These are phyloP conservation scores for Mizuhopecten yessoensis DNA, from an alignment of 1,140 invertebrate species.

Conservation along the genomic window DNA sequence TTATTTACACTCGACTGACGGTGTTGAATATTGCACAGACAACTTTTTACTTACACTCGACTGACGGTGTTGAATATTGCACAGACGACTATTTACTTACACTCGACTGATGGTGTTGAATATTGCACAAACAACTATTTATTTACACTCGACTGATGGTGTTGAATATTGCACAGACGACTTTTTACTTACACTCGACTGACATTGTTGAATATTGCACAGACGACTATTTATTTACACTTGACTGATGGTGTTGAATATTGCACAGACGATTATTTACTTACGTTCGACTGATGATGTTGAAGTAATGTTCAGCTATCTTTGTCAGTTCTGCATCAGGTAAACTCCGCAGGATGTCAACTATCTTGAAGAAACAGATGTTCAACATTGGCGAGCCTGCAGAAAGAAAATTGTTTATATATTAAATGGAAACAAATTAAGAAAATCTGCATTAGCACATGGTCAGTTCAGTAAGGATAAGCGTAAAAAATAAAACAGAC, in stretches of 20 bases:
- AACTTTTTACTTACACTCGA: not conserved
- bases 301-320: conserved; percentile 57
- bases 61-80: not conserved
- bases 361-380: conserved; percentile 57
- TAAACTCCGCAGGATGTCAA: conserved; percentile 50
- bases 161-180: no score
- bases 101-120: no score
- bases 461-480: no score
- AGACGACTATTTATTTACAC: not conserved
- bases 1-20: no score
- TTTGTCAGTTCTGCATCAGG: conserved; percentile 53
- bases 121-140: not conserved
- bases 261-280: no score
- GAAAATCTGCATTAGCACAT: no score
- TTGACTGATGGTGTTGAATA: not conserved
- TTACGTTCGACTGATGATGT: conserved; percentile 49
- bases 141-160: not conserved
- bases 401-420: not conserved
- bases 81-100: not conserved
- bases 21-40: not conserved
- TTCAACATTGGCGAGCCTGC: conserved; percentile 41
- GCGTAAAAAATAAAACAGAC: no score
- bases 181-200: no score
- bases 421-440: conserved; percentile 21
- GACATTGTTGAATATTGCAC: not conserved